Base-by-base conservation (phyloP, 2,797 vertebrate species). In the Erethizon dorsatum region DNA sequence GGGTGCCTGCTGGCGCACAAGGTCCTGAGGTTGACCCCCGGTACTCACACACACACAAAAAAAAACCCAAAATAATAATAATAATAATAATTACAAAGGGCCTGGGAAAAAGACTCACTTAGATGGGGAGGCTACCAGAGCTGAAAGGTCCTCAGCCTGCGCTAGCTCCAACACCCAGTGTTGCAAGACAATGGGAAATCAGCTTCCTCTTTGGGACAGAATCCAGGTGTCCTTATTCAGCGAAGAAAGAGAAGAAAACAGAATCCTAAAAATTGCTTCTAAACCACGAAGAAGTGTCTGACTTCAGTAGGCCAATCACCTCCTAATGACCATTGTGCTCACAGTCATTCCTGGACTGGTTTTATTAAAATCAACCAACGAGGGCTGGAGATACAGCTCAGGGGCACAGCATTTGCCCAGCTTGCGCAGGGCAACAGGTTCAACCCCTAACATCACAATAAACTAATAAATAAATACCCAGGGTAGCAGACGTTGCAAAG, bases 181-280 rank as follows among this genome's bases (percentile, higher is more conserved):
- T 73, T 52, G 56, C 84, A 20, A 88, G 56, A 95, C n/a, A 57
- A 31, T 54, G 59, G 63, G 71, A 65, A 20, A 69, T 6, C 0
- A 0, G 54, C 17, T 13, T 75, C 78, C 24, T 92, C 67, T 37
- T 69, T 20, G 54, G 7, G 45, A 14, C 22, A 77, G 71, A 88
- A 91, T 86, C 63, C 79, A 91, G 69, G 54, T n/a, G 50, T 91
- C 80, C 82, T 94, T 93, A 84, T 90, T 88, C 47, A 71, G 26
- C 11, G 45, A 90, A 77, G 45, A 80, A 77, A 17, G 78, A 8
- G 2, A 33, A 12, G 10, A 24, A 69, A 71, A 33, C 9, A 17
- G 41, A 52, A 88, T 61, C n/a, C 87, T 95, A 83, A 61, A 31
- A 78, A 52, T 3, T 61, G 17, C 78, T 92, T 88, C 84, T 69